Evolutionary conservation across 2,113 vertebrate genomes (phyloP).

Genomic region (Leptobrachium ailaonicum): DNA sequence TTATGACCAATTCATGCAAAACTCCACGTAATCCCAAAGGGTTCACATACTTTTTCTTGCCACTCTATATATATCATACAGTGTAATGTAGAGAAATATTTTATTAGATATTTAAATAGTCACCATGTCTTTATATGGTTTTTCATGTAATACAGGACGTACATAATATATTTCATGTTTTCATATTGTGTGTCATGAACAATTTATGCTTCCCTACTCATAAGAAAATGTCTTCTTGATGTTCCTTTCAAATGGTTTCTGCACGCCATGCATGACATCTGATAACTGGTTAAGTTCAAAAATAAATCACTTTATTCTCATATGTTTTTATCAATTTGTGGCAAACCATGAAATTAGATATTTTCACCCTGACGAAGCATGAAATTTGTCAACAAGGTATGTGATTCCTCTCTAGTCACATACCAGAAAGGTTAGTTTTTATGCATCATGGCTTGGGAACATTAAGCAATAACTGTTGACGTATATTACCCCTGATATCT

Average conservation of each 20-base stretch:
- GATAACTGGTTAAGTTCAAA: constrained; percentile 26
- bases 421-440: constrained; percentile 46
- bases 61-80: too few species aligned
- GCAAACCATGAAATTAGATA: constrained; percentile 50
- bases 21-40: too few species aligned
- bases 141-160: too few species aligned
- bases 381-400: constrained; percentile 49
- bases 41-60: too few species aligned
- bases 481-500: constrained; percentile 54
- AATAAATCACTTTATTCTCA: constrained; percentile 44
- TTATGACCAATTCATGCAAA: too few species aligned
- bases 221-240: background rate
- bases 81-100: too few species aligned
- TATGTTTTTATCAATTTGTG: constrained; percentile 48
- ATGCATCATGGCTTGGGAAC: constrained; percentile 37
- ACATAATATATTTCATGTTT: too few species aligned
- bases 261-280: constrained; percentile 9
- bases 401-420: constrained; percentile 29
- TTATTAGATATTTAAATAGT: too few species aligned
- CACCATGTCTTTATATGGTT: too few species aligned
- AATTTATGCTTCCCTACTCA: background rate
- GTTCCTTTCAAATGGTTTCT: constrained; percentile 3
- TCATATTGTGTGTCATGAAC: background rate
- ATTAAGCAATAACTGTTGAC: constrained; percentile 38
- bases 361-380: constrained; percentile 47